Base-by-base conservation (phyloP, 2,797 vertebrate genomes). In the Botia kubotai region DNA sequence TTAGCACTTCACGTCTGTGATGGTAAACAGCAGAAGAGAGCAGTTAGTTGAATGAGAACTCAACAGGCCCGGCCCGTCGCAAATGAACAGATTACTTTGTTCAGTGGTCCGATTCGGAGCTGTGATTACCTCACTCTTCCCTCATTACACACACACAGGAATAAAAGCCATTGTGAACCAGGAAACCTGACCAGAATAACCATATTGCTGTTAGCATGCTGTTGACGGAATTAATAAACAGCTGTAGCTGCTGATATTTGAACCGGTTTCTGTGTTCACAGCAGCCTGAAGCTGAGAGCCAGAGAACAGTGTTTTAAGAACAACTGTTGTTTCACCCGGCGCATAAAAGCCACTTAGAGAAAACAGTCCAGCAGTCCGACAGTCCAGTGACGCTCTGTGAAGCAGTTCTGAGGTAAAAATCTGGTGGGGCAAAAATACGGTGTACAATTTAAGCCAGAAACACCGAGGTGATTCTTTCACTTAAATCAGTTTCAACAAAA, bases 61-160 rank as follows among this genome's bases (percentile, higher is more conserved):
- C 86, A 90, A 89, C 81, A 87, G 88, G 86, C 88, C 81, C 52
- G 82, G 84, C 82, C 89, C 58, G 50, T 83, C 87, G 86, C 86
- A 92, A 90, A 92, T 92, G 78, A 91, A 90, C 85, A 87, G 83
- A 93, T 93, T 90, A 93, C 90, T 89, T 90, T 90, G 89, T 92
- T 93, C 92, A 93, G 88, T 92, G 92, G 91, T 91, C 90, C 85
- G 85, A 89, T 87, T 88, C 89, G 91, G 89, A 87, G 87, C 87
- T 86, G 87, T 88, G 91, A 94, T 92, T 93, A 92, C 89, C 86
- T 88, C 88, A 88, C 86, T 78, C 83, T 90, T 82, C 83, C 87
- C 87, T 90, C 88, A 91, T 91, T 89, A 91, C 83, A 86, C 88
- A 91, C 88, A 91, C 88, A 88, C 85, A 80, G 84, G 77, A 77